These are phyloP conservation scores for Rousettus madagascariensis DNA, from an alignment of 2,797 vertebrate species.

Conservation along the genomic window DNA sequence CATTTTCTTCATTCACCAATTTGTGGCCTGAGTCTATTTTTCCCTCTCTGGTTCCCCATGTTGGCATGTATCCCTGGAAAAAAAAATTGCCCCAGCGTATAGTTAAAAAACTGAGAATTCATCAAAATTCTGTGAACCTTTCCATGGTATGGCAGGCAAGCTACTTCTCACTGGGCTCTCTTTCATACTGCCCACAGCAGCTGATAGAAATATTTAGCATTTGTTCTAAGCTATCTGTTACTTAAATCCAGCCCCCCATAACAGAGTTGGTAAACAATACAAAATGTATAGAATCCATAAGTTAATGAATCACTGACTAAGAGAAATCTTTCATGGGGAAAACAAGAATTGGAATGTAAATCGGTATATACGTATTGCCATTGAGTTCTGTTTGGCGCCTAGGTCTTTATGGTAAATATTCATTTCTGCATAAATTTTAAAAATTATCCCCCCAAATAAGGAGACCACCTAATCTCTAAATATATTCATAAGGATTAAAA, in stretches of 20 bases:
- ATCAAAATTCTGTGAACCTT: not conserved
- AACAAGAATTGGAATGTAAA: not conserved
- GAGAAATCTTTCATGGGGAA: not conserved
- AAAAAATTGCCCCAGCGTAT: not conserved
- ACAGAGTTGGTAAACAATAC: not conserved
- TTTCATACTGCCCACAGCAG: not conserved
- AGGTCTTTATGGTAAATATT: not conserved
- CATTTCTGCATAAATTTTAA: not conserved
- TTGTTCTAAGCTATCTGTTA: not conserved
- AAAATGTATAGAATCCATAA: not conserved
- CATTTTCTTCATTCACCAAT: not conserved
- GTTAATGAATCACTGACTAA: not conserved
- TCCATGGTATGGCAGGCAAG: not conserved
- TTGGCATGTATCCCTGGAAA: not conserved
- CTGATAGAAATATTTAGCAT: not conserved
- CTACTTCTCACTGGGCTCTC: not conserved
- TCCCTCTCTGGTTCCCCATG: not conserved
- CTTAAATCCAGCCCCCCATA: not conserved
- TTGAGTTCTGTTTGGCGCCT: not conserved
- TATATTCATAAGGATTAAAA: not conserved
- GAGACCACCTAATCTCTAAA: not conserved
- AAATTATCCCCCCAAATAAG: not conserved
- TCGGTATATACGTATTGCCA: not conserved
- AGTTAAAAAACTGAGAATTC: not conserved
- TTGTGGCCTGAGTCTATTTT: not conserved